Evolutionary conservation across 2,888 invertebrate species (phyloP).

Genomic region (Nemurella pictetii): DNA sequence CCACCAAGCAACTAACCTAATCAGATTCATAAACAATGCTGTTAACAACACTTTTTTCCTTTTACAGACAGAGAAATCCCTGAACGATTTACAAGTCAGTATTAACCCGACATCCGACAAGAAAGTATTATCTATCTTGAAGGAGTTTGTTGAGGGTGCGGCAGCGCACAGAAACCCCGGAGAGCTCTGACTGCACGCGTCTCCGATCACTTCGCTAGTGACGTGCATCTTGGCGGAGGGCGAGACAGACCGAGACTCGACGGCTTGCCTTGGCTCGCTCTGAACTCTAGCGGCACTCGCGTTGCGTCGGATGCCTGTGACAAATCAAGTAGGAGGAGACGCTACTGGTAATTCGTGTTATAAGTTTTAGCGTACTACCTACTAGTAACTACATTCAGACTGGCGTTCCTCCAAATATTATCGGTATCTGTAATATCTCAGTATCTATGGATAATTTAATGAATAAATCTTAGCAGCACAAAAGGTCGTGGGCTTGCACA

Average conservation of each 20-base stretch:
- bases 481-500: slow-evolving; percentile 9
- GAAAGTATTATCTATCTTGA: slow-evolving; percentile 57
- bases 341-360: background rate
- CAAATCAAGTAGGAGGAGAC: background rate
- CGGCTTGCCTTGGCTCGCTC: background rate
- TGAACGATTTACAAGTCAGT: slow-evolving; percentile 70
- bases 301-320: background rate
- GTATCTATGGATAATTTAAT: background rate
- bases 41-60: slow-evolving; percentile 6
- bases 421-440: background rate
- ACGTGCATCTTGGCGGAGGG: background rate
- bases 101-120: slow-evolving; percentile 60
- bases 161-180: background rate
- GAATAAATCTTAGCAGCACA: slow-evolving; percentile 18
- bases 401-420: background rate
- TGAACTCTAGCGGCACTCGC: background rate
- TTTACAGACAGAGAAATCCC: slow-evolving; percentile 75
- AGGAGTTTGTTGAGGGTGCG: slow-evolving; percentile 41
- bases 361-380: background rate
- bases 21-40: no score
- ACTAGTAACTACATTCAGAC: background rate
- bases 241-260: background rate
- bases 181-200: slow-evolving; percentile 10
- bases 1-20: no score
- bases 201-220: background rate